Evolutionary conservation across 2,888 invertebrate genomes (phyloP).

Genomic region (Caenorhabditis auriculariae): DNA sequence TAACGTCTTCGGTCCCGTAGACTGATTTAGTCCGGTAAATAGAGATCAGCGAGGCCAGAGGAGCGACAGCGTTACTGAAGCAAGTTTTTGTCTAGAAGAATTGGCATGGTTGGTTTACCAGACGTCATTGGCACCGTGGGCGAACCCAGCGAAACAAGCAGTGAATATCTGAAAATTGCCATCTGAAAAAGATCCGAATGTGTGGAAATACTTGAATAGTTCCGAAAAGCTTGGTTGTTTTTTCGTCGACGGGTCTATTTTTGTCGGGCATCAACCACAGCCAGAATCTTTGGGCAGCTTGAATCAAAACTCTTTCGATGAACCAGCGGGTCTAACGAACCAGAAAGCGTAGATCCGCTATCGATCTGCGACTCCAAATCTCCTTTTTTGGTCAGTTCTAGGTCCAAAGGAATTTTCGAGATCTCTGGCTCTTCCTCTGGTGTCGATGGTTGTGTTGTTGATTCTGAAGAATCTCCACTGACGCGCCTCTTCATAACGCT

Average conservation of each 20-base stretch:
- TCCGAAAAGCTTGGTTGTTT: constrained; percentile 73
- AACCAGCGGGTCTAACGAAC: too few relatives aligned
- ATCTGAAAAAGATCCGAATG: background rate
- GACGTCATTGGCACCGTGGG: constrained; percentile 95
- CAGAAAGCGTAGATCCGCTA: constrained; percentile 11
- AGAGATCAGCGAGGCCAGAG: constrained; percentile 88
- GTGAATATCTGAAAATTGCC: constrained; percentile 85
- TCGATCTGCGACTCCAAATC: constrained; percentile 2
- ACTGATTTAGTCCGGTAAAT: constrained; percentile 79
- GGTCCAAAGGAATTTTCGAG: background rate
- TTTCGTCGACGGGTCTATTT: constrained; percentile 31
- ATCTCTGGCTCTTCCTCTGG: background rate
- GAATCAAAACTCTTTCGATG: too few relatives aligned
- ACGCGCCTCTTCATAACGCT: background rate
- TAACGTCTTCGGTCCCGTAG: constrained; percentile 71
- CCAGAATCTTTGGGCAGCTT: constrained; percentile 22
- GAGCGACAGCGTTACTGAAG: constrained; percentile 88
- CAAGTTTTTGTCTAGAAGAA: background rate
- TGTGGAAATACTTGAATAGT: constrained; percentile 80
- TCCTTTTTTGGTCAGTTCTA: background rate
- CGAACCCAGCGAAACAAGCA: constrained; percentile 94
- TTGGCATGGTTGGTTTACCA: constrained; percentile 69
- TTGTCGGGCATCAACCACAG: constrained; percentile 45
- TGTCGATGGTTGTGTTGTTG: constrained; percentile 12
- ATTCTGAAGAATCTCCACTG: constrained; percentile 17